Evolutionary conservation across 2,797 vertebrate genomes (phyloP).

Genomic region (Cirrhinus mrigala): DNA sequence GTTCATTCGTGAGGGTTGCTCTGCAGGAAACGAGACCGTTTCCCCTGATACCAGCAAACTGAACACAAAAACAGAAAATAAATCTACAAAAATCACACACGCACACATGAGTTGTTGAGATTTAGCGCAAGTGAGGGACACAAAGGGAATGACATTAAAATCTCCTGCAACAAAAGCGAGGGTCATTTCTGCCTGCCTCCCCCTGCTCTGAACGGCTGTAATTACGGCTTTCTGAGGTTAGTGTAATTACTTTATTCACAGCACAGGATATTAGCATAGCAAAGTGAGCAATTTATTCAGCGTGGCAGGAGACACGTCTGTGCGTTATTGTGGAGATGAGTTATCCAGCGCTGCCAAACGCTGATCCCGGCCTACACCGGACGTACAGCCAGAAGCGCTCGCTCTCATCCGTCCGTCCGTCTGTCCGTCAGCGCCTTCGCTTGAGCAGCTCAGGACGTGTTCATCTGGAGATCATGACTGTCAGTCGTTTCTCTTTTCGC

Average conservation of each 20-base stretch:
- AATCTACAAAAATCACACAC: background rate
- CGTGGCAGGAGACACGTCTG: constrained; percentile 60
- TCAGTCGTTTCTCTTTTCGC: too few relatives aligned
- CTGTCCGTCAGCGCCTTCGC: background rate
- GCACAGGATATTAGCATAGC: constrained; percentile 70
- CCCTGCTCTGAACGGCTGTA: constrained; percentile 63
- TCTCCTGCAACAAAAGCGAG: constrained; percentile 1
- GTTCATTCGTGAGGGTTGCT: background rate
- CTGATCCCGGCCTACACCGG: constrained; percentile 56
- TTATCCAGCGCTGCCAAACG: constrained; percentile 59
- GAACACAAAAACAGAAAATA: background rate
- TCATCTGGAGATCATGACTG: too few relatives aligned
- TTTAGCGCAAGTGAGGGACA: background rate
- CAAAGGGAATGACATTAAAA: constrained; percentile 4
- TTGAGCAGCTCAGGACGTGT: background rate
- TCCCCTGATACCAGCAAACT: background rate
- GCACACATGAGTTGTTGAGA: background rate
- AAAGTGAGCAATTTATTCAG: constrained; percentile 70
- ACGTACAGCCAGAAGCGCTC: constrained; percentile 43
- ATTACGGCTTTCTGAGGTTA: constrained; percentile 66
- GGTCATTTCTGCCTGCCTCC: constrained; percentile 16
- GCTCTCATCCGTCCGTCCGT: background rate
- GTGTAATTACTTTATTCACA: constrained; percentile 68
- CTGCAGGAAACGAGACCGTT: background rate
- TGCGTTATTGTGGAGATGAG: constrained; percentile 54